Evolutionary conservation across 2,888 invertebrate genomes (phyloP), one percentile per base, ranked within the genome.

Genomic region (Pollenia labialis): DNA sequence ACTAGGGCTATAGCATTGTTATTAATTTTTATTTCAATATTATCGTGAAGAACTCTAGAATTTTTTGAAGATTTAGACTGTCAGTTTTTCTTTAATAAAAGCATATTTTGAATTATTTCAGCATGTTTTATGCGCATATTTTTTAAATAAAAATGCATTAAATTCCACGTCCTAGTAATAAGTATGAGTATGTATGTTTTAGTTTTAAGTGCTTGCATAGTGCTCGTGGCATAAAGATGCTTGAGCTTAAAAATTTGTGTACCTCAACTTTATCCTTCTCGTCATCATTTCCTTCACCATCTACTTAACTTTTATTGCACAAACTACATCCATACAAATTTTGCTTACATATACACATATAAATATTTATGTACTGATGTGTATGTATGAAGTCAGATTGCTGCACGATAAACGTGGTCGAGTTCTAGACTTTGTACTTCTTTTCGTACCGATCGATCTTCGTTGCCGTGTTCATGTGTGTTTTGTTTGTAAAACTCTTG

Each of bases 401-500:
- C 46, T 72, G 74, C 87, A 84, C 81, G 87, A 84, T 81, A 84
- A 87, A 83, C 81, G 87, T 87, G 76, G 85, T 52, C 75, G 56
- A 84, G 46, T 81, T 84, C 54, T 77, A 50, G 32, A 69, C 46
- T 71, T 72, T 69, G 12, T 74, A 40, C 62, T 60, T 60, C 62
- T 60, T 60, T 50, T 44, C 16, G 40, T 18, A 46, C n/a, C 16
- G 48, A 76, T 64, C 48, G 54, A 76, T 64, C 54, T 48, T 54
- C 44, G 48, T 42, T 46, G 44, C 48, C 32, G 56, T 58, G 76
- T 77, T 76, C 80, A 72, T 77, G 75, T 79, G 75, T 74, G 42
- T 75, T 46, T 64, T 69, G 32, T 60, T 60, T 32, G 32, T 12
- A 12, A 9, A 40, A 12, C 8, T 69, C 44, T 10, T 54, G 44